These are phyloP conservation scores for Pachycephus smyrnensis DNA, from an alignment of 2,888 invertebrate genomes.

Conservation along the genomic window DNA sequence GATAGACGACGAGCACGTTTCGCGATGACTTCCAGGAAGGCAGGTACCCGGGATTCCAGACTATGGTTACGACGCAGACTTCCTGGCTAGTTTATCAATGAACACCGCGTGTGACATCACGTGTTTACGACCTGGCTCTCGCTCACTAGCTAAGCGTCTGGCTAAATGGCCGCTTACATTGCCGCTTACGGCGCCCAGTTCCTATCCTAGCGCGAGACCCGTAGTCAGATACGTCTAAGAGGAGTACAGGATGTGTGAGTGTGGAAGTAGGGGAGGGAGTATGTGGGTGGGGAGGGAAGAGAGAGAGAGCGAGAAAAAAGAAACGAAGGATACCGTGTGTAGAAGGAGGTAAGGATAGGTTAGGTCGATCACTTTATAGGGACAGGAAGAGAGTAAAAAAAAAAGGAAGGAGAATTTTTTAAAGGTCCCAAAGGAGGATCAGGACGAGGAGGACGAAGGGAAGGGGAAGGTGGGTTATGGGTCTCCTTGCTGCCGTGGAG, in stretches of 20 bases:
- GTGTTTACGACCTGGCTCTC: constrained; percentile 42
- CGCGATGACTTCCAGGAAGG: neutral
- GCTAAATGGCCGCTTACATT: constrained; percentile 17
- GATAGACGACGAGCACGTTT: neutral
- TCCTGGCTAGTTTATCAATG: constrained; percentile 47
- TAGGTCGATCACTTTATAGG: neutral
- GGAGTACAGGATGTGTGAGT: constrained; percentile 1
- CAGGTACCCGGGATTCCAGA: neutral
- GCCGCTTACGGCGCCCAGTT: constrained; percentile 11
- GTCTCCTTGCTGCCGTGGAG: neutral
- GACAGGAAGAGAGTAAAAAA: neutral
- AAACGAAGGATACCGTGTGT: neutral
- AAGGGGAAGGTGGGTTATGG: neutral
- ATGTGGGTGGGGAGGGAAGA: neutral
- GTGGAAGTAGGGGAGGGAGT: neutral
- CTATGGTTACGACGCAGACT: neutral
- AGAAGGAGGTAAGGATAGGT: neutral
- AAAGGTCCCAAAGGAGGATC: neutral
- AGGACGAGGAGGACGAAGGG: neutral
- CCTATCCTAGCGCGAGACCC: neutral
- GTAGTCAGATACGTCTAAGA: constrained; percentile 2
- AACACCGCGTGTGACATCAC: constrained; percentile 46
- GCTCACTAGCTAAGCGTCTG: constrained; percentile 11
- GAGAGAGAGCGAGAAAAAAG: neutral
- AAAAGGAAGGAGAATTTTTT: constrained; percentile 12